phyloP scores from a whole-genome alignment of 2,888 invertebrate genomes.

The Nycteola revayana region DNA sequence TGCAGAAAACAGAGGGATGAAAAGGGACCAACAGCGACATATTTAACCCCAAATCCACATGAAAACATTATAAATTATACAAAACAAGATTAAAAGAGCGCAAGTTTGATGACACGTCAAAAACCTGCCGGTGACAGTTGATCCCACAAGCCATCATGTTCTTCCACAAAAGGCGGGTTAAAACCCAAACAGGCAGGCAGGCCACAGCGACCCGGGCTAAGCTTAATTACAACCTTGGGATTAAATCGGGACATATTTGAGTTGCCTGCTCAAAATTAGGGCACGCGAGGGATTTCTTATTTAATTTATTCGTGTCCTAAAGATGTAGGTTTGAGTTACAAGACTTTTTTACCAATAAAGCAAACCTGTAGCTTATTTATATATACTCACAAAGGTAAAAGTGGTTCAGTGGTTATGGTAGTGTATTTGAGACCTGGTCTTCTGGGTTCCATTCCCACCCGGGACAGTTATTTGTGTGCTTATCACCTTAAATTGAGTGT shows the following conservation, averaged over 20 bases:
- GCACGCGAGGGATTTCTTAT: conserved; percentile 45
- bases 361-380: too few relatives aligned
- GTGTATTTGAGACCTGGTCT: too few relatives aligned
- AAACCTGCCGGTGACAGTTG: conserved; percentile 28
- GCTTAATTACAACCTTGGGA: conserved; percentile 46
- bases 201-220: conserved; percentile 35
- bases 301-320: conserved; percentile 52
- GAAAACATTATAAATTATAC: background rate
- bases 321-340: conserved; percentile 25
- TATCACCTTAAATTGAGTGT: too few relatives aligned
- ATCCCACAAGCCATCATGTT: conserved; percentile 28
- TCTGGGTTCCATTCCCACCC: too few relatives aligned
- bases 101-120: conserved; percentile 19
- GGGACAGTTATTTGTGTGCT: too few relatives aligned
- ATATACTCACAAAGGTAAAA: too few relatives aligned
- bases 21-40: too few relatives aligned
- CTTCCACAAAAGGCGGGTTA: conserved; percentile 28
- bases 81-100: background rate
- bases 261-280: conserved; percentile 43
- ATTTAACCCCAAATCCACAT: background rate
- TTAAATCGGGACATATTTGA: conserved; percentile 45
- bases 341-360: too few relatives aligned
- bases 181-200: conserved; percentile 35
- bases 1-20: too few relatives aligned
- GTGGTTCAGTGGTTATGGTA: too few relatives aligned